Conservation (phyloP, 1,140 invertebrate genomes). For the Zelostemma sp. region DNA sequence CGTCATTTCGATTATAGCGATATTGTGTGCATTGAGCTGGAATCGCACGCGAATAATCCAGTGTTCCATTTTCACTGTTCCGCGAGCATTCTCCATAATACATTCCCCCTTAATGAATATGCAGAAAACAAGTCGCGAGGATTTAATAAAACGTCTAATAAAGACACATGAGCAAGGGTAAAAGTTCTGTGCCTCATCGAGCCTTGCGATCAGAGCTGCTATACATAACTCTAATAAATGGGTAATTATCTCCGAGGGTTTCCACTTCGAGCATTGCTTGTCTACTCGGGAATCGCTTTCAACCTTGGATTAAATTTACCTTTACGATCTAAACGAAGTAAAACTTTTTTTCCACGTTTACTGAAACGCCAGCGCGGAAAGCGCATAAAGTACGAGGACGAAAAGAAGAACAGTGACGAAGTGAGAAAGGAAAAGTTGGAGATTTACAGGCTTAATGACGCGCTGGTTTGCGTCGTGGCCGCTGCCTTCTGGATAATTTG, state of each 20-base stretch:
- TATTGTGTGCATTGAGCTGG: constrained; percentile 19
- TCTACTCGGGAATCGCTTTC: background rate
- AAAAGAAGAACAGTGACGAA: constrained; percentile 8
- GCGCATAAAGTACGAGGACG: background rate
- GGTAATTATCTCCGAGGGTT: constrained; percentile 13
- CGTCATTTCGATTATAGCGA: constrained; percentile 12
- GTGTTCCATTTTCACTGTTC: constrained; percentile 16
- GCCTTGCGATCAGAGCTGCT: background rate
- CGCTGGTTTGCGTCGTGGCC: constrained; percentile 1
- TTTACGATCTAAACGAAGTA: background rate
- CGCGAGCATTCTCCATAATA: constrained; percentile 20
- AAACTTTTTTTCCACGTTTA: no score
- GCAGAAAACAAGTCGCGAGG: constrained; percentile 18
- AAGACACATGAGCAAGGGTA: constrained; percentile 8
- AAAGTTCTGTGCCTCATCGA: constrained; percentile 1
- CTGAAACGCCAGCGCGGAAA: background rate
- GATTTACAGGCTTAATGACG: constrained; percentile 32
- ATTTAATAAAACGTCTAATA: constrained; percentile 21
- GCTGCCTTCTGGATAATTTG: constrained; percentile 24
- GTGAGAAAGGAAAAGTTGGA: constrained; percentile 6
- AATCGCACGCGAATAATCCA: constrained; percentile 30
- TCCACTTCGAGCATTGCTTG: background rate
- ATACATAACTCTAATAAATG: background rate
- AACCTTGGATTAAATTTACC: background rate
- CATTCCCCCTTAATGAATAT: constrained; percentile 23